Evolutionary conservation across 1,140 invertebrate genomes (phyloP).

Genomic region (Nephila pilipes): DNA sequence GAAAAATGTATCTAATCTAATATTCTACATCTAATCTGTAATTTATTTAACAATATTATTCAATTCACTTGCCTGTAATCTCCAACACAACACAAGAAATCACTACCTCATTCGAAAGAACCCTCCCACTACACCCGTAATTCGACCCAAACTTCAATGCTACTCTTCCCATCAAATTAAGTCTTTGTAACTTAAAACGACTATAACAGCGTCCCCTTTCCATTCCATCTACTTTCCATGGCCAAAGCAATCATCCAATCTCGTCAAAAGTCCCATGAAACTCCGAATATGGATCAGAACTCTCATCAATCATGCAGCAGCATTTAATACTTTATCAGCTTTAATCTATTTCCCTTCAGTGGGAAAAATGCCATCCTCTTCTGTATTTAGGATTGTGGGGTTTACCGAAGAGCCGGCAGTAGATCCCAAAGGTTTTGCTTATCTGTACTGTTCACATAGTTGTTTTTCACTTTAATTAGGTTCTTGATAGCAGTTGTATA

Average conservation of each 20-base stretch:
- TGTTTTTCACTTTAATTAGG: conserved; percentile 11
- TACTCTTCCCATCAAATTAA: background rate
- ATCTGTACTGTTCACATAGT: background rate
- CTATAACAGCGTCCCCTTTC: background rate
- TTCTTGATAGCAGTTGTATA: background rate
- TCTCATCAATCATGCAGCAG: conserved; percentile 11
- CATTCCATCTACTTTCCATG: background rate
- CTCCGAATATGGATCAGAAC: background rate
- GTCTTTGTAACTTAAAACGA: background rate
- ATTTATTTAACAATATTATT: too few species aligned
- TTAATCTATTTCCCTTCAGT: background rate
- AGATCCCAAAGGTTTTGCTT: background rate
- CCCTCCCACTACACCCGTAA: background rate
- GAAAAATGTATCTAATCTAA: too few species aligned
- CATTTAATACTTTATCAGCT: conserved; percentile 19
- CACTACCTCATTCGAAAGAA: background rate
- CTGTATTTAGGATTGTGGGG: background rate
- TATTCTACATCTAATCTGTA: too few species aligned
- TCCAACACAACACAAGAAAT: too few species aligned
- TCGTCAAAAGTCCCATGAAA: conserved; percentile 19
- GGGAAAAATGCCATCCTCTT: background rate
- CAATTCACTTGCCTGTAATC: too few species aligned
- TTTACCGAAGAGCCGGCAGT: background rate
- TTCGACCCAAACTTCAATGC: background rate
- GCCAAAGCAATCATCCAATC: background rate